Base-by-base conservation (phyloP, 2,888 invertebrate species). In the Vanessa cardui region DNA sequence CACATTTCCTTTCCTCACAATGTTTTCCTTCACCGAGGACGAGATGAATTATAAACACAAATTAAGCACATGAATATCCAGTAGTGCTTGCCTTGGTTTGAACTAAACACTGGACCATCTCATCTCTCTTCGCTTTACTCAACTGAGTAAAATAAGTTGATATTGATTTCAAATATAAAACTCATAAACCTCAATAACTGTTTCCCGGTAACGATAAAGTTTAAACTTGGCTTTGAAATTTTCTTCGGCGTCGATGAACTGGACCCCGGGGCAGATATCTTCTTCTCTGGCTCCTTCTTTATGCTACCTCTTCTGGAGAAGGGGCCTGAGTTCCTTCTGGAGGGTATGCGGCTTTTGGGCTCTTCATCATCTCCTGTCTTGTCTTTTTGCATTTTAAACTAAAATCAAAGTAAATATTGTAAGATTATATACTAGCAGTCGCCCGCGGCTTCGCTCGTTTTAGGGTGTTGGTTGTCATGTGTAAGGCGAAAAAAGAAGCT, bases 171-270 rank as follows among this genome's bases (percentile, higher is more conserved):
- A 20, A 15, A 16, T 26, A 26, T 26, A 26, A 26, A 26, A 5
- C 0, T 1, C 26, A 39, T 12, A 70, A 59, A 90, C 90, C 84
- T 88, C 12, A 83, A 68, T 0, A 90, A 80, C 72, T 89, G 91
- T 33, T 86, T 88, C 0, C 92, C 92, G 0, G 90, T 90, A 0
- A 92, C 88, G 1, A 87, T 64, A 31, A 92, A 87, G 6, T 92
- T 91, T n/a, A 86, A 72, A 9, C 82, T 83, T 0, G 77, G 78
- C 54, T 85, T 87, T 0, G 64, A 74, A 0, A 73, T 73, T 50
- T 81, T 85, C 77, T 88, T 89, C 0, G 90, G 89, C 0, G 90
- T 90, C 0, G 81, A 82, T 7, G 76, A 81, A 2, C 75, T 76
- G 0, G 86, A 83, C 2, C 71, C 73, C 0, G 85, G 76, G 0